Conservation (phyloP, 2,797 vertebrate genomes). For the Oreochromis mossambicus region DNA sequence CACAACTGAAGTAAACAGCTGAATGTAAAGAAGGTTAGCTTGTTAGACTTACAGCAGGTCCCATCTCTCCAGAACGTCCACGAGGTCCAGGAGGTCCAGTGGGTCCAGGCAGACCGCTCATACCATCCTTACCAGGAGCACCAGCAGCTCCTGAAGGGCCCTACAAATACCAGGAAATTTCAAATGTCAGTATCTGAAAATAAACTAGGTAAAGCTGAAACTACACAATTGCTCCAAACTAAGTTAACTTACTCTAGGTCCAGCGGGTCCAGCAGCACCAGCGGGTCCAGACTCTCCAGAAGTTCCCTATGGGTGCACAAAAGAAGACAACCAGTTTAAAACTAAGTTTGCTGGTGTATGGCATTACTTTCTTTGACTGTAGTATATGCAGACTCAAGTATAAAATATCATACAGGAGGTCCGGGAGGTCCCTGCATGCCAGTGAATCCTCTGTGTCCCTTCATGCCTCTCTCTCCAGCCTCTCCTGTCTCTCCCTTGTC, state of each 20-base stretch:
- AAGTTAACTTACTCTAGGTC: slow-evolving; percentile 87
- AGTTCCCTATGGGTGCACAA: slow-evolving; percentile 76
- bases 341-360: background rate
- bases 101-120: slow-evolving; percentile 90
- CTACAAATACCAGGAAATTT: slow-evolving; percentile 59
- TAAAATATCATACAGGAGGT: slow-evolving; percentile 80
- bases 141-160: slow-evolving; percentile 90
- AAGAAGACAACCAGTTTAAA: background rate
- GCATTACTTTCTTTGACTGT: background rate
- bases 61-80: slow-evolving; percentile 91
- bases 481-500: slow-evolving; percentile 98
- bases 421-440: slow-evolving; percentile 95
- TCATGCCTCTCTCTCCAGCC: slow-evolving; percentile 97
- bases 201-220: background rate
- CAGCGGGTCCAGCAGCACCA: slow-evolving; percentile 88
- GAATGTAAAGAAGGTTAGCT: slow-evolving; percentile 21
- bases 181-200: background rate
- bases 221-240: background rate
- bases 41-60: slow-evolving; percentile 83
- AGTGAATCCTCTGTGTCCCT: slow-evolving; percentile 98
- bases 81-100: slow-evolving; percentile 95
- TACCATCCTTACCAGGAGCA: slow-evolving; percentile 89
- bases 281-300: slow-evolving; percentile 92
- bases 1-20: background rate
- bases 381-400: background rate